Evolutionary conservation across 2,888 invertebrate genomes (phyloP).

Genomic region (Odontomyia ornata): DNA sequence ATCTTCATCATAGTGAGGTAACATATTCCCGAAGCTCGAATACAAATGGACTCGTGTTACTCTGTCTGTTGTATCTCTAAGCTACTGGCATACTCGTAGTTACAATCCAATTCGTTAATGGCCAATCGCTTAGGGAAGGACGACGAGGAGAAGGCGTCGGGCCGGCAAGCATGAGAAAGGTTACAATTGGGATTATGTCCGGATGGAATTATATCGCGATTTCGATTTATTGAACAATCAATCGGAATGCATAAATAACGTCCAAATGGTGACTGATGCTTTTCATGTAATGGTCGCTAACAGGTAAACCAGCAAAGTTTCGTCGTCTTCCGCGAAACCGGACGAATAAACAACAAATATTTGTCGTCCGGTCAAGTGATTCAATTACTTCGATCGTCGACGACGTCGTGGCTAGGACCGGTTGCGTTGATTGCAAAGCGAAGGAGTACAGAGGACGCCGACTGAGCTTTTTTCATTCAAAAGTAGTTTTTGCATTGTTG

Average conservation of each 20-base stretch:
- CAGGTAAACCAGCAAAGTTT: constrained; percentile 27
- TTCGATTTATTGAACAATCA: constrained; percentile 54
- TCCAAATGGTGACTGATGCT: constrained; percentile 41
- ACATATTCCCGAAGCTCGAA: constrained; percentile 9
- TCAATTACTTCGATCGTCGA: constrained; percentile 52
- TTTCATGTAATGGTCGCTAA: constrained; percentile 16
- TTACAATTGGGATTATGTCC: constrained; percentile 30
- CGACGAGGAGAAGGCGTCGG: not conserved
- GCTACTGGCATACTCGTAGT: not conserved
- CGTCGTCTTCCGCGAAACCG: constrained; percentile 48
- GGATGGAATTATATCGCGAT: constrained; percentile 40
- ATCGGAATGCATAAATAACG: constrained; percentile 54
- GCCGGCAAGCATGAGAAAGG: constrained; percentile 23
- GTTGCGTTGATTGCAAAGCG: not conserved
- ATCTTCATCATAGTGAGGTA: constrained; percentile 16
- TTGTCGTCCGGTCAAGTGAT: constrained; percentile 54
- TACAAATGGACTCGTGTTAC: constrained; percentile 16
- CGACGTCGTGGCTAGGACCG: not conserved
- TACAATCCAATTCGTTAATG: constrained; percentile 16
- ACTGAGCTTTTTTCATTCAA: constrained; percentile 4
- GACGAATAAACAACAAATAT: constrained; percentile 54
- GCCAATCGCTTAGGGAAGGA: not conserved
- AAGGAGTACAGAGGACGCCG: constrained; percentile 11
- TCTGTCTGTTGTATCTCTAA: not conserved
- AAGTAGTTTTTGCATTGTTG: not conserved